Base-by-base conservation (phyloP, 2,113 vertebrate species). In the Electrona antarctica region DNA sequence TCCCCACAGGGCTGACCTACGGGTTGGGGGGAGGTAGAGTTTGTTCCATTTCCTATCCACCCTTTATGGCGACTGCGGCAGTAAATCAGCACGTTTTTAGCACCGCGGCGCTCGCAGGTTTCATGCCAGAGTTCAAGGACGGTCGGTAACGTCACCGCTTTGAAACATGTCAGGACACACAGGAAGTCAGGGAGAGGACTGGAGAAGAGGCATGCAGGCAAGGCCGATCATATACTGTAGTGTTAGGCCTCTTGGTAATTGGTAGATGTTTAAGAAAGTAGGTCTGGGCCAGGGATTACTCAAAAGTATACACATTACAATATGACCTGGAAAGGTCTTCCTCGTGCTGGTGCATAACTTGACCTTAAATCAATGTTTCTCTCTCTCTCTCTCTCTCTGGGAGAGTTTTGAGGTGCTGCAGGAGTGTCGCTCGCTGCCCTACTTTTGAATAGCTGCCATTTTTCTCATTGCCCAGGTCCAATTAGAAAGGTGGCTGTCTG, bases 81-180 rank as follows among this genome's bases (percentile, higher is more conserved):
- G 50, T 82, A 85, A 82, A 84, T 83, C 76, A 72, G 48, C 52
- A 45, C 4, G 71, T 82, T 75, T 62, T 72, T 46, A 46, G 60
- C 45, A 50, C 57, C 58, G 60, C 13, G 61, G 64, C 51, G 14
- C 46, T 65, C 15, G 54, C 50, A 63, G 63, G 69, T 60, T 73
- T 74, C 15, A 66, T 8, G 61, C 4, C 58, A 29, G 9, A 61
- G 77, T 82, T 79, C 76, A 74, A 60, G n/a, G 10, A 48, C 71
- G 50, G 57, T 33, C 21, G 21, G 21, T 21, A 7, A 45, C 8
- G 1, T 6, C 7, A 55, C 65, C 12, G 73, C 60, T 57, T 60
- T 29, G 48, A 50, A 64, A 48, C 11, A 7, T 21, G 56, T 49
- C 55, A 54, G 65, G 68, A 60, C 64, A 45, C 5, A 46, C 52